These are phyloP conservation scores for Chrysoperla carnea DNA, from an alignment of 1,140 invertebrate genomes.

Conservation along the genomic window DNA sequence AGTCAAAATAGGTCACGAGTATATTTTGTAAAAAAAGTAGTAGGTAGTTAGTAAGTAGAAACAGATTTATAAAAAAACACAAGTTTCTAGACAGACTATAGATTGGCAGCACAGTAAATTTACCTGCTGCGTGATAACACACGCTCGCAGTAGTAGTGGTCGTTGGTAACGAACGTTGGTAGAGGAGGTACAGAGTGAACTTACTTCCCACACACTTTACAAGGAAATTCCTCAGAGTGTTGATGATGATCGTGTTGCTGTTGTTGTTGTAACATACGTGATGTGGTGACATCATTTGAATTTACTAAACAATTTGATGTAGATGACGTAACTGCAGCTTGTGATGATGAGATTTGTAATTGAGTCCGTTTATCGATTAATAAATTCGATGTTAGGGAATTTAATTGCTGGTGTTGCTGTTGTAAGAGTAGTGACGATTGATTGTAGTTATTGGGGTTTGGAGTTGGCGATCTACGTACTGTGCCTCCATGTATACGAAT, in stretches of 20 bases:
- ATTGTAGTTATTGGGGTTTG: constrained; percentile 17
- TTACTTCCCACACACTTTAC: constrained; percentile 97
- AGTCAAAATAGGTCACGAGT: too few relatives aligned
- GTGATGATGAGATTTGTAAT: background rate
- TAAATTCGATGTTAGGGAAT: too few relatives aligned
- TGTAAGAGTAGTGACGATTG: too few relatives aligned
- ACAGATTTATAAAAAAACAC: too few relatives aligned
- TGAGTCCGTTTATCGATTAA: too few relatives aligned
- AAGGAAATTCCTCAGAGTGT: constrained; percentile 50
- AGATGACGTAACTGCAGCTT: background rate
- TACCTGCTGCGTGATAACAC: background rate
- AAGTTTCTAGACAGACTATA: too few relatives aligned
- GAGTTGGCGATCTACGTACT: constrained; percentile 30
- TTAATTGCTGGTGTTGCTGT: too few relatives aligned
- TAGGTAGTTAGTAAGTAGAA: too few relatives aligned
- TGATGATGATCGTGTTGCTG: constrained; percentile 12
- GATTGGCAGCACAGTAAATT: background rate
- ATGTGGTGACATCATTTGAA: background rate
- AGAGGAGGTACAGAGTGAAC: constrained; percentile 33
- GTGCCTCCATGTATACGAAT: constrained; percentile 44
- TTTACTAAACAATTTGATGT: background rate
- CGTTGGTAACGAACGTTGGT: background rate
- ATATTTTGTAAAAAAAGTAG: too few relatives aligned
- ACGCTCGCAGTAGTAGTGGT: background rate
- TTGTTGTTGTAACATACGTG: constrained; percentile 12